phyloP scores from a whole-genome alignment of 2,113 vertebrate genomes.

The Nipponia nippon region DNA sequence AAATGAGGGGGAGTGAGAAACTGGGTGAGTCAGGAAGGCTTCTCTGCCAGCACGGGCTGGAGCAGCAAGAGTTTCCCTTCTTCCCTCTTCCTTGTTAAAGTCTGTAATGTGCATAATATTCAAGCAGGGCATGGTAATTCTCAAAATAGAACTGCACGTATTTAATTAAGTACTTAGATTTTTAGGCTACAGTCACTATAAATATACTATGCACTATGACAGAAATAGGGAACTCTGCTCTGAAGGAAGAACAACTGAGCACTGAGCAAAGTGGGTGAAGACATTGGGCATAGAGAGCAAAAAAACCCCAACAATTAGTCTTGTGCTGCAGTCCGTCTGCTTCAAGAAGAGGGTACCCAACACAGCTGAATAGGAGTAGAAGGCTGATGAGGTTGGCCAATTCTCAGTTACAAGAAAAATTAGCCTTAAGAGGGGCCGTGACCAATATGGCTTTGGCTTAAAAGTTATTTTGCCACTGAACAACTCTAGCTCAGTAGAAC shows the following conservation, averaged over 20 bases:
- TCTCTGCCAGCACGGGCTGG: neutral
- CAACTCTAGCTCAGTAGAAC: neutral
- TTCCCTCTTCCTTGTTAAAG: neutral
- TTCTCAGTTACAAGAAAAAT: neutral
- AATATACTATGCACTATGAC: neutral
- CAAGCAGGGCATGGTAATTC: neutral
- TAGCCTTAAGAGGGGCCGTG: neutral
- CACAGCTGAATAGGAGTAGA: neutral
- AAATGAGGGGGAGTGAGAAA: neutral
- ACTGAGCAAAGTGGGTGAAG: neutral
- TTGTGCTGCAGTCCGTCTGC: neutral
- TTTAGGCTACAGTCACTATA: neutral
- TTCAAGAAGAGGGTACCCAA: neutral
- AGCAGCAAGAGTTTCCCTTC: neutral
- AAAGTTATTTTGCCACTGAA: neutral
- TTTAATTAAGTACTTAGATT: conserved; percentile 23
- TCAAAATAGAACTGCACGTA: neutral
- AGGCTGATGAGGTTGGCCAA: neutral
- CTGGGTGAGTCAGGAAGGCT: neutral
- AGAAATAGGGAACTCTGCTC: neutral
- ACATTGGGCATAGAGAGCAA: neutral
- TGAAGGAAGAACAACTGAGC: neutral
- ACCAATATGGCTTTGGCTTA: neutral
- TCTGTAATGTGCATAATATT: neutral
- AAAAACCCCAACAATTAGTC: neutral